Base-by-base conservation (phyloP, 2,113 vertebrate genomes). In the Neogobius melanostomus region DNA sequence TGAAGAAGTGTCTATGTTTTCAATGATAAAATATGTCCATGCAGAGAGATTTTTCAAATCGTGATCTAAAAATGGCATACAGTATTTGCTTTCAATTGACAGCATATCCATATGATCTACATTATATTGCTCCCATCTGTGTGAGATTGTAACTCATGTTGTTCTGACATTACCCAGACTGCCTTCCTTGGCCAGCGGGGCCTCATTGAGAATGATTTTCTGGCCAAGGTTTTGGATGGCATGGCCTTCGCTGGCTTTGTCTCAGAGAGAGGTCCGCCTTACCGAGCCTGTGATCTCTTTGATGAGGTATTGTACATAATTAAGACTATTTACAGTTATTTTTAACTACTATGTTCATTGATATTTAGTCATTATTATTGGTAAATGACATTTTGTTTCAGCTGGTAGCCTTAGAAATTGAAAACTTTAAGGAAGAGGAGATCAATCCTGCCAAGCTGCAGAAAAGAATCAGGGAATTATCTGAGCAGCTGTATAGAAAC, bases 191-290 rank as follows among this genome's bases (percentile, higher is more conserved):
- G 95, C 73, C 97, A 99, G 84, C 93, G 98, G 80, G 98, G 98
- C 80, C 94, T 99, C 77, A 93, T 97, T 69, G 98, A 99, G 87
- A 98, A 96, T 75, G 98, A 99, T 90, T 99, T 99, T 86, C 92
- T 99, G 71, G 96, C 94, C 75, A 99, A 98, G 92, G 95, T 99
- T 79, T 94, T 99, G 88, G 97, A 95, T 83, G 97, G 98, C 91
- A 99, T 99, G 98, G 95, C 98, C 21, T 99, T 99, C 80, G 98
- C 97, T 83, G 95, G 97, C 81, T 98, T 99, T 79, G 95, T 99
- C 79, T 99, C 98, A 48, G 98, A 99, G 85, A 94, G 98, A 76
- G 98, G 98, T 65, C 95, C 97, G 79, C 97, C 98, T 36, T 99
- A 95, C 91, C 89, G 98, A 90, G 88, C 94, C 80, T 98, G 95